These are phyloP conservation scores for Cotesia typhae DNA, from an alignment of 1,140 invertebrate genomes.

Conservation along the genomic window DNA sequence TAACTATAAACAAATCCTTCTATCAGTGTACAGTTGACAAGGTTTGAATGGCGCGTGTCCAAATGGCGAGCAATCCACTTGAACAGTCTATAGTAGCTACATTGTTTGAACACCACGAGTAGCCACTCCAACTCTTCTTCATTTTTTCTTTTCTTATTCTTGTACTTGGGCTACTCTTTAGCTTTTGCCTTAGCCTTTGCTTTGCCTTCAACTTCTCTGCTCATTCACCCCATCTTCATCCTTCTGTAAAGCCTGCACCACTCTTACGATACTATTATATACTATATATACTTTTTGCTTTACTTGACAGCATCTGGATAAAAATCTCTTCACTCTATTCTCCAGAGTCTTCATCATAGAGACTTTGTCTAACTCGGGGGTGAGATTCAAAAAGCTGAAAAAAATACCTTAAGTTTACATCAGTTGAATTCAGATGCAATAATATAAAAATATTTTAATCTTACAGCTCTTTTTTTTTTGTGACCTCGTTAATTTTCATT, in stretches of 20 bases:
- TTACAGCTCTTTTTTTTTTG: neutral
- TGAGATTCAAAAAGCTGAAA: neutral
- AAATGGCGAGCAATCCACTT: slow-evolving; percentile 56
- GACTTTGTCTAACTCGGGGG: neutral
- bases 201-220: neutral
- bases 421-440: too few species aligned
- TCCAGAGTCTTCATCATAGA: slow-evolving; percentile 3
- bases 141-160: slow-evolving; percentile 38
- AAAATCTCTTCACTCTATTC: neutral
- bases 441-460: neutral
- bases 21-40: slow-evolving; percentile 6
- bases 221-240: slow-evolving; percentile 11
- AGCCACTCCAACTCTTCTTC: slow-evolving; percentile 43
- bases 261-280: neutral
- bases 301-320: slow-evolving; percentile 1
- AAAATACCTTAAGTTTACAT: neutral
- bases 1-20: too few species aligned
- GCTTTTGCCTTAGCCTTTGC: too few species aligned
- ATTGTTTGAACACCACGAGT: slow-evolving; percentile 50
- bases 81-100: slow-evolving; percentile 43
- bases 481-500: neutral
- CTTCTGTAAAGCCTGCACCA: neutral
- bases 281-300: slow-evolving; percentile 1
- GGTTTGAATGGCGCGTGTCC: slow-evolving; percentile 58
- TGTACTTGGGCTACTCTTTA: neutral